Evolutionary conservation across 2,888 invertebrate species (phyloP), one percentile per base, ranked within the genome.

Genomic region (Aspidapion aeneum): DNA sequence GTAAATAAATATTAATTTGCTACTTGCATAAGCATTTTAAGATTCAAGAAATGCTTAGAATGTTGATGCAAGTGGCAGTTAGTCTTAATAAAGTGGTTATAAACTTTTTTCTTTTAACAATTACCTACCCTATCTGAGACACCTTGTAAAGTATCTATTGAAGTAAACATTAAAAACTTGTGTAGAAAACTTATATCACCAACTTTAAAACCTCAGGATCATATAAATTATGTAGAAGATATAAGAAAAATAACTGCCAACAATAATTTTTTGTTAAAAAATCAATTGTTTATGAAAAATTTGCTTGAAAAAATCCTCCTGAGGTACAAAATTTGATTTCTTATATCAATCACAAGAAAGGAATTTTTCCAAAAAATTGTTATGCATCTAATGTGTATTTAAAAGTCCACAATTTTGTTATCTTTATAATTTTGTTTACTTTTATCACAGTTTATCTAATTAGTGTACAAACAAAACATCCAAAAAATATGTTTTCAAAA

Each of bases 361-460:
- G 22, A 70, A 18, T 69, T 70, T 22, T 62, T 67, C n/a, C 58
- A 63, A 35, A 61, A 12, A 7, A 20, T 7, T 56, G n/a, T 56
- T 18, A 56, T 21, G 21, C 5, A 7, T 7, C 3, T 5, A 63
- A 69, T 12, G 64, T 69, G 16, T 61, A 68, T 3, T 58, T 75
- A 49, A 77, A 75, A 68, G 60, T 74, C 7, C 74, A 74, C 61
- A 74, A 74, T 56, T 72, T 78, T 48, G 18, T 77, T 5, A 61
- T 78, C 20, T 73, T 77, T 57, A 65, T 77, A 18, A 19, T 75
- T 3, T 59, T 69, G 21, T 78, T 74, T 64, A 67, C 75, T 58
- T 48, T 67, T 3, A 69, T 72, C 12, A 71, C 78, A 57, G 66
- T 75, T n/a, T 78, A 75, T 67, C 67, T 72, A 16, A 77, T 74